A percentile compares a stretch with the other conserved stretches of the same genome.
These are phyloP conservation scores for Thereva unica DNA, from an alignment of 2,888 invertebrate species.

Conservation along the genomic window DNA sequence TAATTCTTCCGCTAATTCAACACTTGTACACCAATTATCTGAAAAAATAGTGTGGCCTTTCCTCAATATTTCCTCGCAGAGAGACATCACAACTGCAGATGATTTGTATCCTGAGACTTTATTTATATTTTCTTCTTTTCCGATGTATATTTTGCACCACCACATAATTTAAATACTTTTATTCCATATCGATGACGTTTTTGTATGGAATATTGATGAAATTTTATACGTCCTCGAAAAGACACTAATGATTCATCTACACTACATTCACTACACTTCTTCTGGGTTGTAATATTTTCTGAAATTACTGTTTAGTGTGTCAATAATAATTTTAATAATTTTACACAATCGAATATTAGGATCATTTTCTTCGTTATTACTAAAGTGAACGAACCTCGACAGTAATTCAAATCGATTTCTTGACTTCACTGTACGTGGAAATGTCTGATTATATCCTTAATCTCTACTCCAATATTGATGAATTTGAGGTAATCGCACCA, in stretches of 20 bases:
- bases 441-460: no score
- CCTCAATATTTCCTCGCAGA: background rate
- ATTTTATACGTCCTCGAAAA: conserved; percentile 16
- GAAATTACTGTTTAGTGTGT: no score
- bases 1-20: conserved; percentile 2
- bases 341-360: no score
- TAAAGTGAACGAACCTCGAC: no score
- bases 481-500: conserved; percentile 9
- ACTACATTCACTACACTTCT: background rate
- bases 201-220: conserved; percentile 13
- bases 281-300: conserved; percentile 8
- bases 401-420: no score
- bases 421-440: no score
- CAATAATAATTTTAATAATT: no score
- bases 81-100: conserved; percentile 3
- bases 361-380: no score
- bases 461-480: no score
- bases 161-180: conserved; percentile 24
- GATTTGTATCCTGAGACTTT: background rate
- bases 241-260: conserved; percentile 5
- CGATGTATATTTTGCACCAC: background rate
- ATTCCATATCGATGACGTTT: conserved; percentile 22
- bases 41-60: conserved; percentile 15
- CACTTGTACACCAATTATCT: conserved; percentile 16
- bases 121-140: no score